Evolutionary conservation across 2,113 vertebrate genomes (phyloP), one percentile per base, ranked within the genome.

Genomic region (Clinocottus analis): DNA sequence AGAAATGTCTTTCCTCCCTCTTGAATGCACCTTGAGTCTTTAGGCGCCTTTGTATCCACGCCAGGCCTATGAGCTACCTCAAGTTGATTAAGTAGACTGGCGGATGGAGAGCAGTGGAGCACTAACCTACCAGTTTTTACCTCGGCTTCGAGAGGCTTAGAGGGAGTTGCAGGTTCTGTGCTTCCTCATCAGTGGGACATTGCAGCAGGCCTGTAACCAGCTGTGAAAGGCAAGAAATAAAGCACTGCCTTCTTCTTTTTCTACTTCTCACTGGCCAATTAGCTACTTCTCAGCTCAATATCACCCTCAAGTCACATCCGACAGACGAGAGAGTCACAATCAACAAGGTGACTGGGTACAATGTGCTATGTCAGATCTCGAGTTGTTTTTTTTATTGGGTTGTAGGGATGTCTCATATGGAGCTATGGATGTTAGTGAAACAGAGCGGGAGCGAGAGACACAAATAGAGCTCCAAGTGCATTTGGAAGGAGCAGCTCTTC

Each of bases 101-200:
- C n/a, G 64, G 68, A 81, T 51, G 56, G 75, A 84, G 64, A 83
- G 55, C 74, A 79, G 49, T 55, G 64, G 41, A 69, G 49, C 62
- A 70, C 53, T 75, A 71, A 81, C 83, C 60, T 61, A 56, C 67
- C 67, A 81, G 80, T 89, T 86, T 86, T 84, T 80, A 87, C 86
- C 76, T 80, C 84, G 88, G 79, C 86, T 89, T 77, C 89, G 73
- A 85, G 39, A 84, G 69, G 85, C 83, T 90, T 84, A 87, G 77
- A 56, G 51, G 66, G 70, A 91, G 85, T 81, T 85, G 77, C 66
- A 80, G 72, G 35, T 77, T 83, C 66, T 73, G 61, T 79, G 61
- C 77, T 69, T 77, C 79, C 49, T 68, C 78, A 62, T 82, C 60
- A 78, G 71, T 56, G 62, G 51, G 62, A 84, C 67, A 77, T 75